Base-by-base conservation (phyloP, 2,797 vertebrate species). In the Oreortyx pictus region DNA sequence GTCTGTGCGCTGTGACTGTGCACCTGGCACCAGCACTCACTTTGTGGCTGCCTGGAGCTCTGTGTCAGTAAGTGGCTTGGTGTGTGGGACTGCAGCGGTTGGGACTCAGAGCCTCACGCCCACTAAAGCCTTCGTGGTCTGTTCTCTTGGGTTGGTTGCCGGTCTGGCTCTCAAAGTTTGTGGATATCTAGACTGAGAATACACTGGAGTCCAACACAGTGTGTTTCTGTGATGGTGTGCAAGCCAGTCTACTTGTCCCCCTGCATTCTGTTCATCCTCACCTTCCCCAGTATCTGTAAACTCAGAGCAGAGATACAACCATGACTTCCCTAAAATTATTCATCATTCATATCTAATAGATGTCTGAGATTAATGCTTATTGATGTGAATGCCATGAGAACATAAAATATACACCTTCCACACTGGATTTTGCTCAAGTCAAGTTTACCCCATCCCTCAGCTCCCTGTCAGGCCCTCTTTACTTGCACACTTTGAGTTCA, bases 171-270 rank as follows among this genome's bases (percentile, higher is more conserved):
- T 62, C 70, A 37, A 43, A 37, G 52, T 64, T 44, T 44, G 67
- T 52, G 35, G 31, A 3, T 66, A 6, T 35, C 14, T 46, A 57
- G 62, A 14, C 0, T 0, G 6, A 65, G 43, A 61, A 52, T 52
- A 18, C 2, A 11, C 3, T 13, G 31, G 17, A 39, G 46, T 16
- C 35, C n/a, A 29, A 3, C 19, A 1, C 1, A 1, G 11, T 33
- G 6, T 27, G 39, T 12, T 43, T 41, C 37, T 23, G 49, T 8
- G 37, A n/a, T 24, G 61, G 14, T n/a, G 57, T 7, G 3, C 18
- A 35, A 44, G 22, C 89, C 65, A 35, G 20, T 4, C 52, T 74
- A 19, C 12, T 46, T 37, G 0, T 50, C 10, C 43, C 68, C 23
- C 70, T 76, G 35, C n/a, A 18, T 44, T 65, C 33, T 57, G 20